A percentile compares a stretch with the other conserved stretches of the same genome.
phyloP scores from a whole-genome alignment of 1,140 invertebrate genomes.

The Anastrepha ludens region DNA sequence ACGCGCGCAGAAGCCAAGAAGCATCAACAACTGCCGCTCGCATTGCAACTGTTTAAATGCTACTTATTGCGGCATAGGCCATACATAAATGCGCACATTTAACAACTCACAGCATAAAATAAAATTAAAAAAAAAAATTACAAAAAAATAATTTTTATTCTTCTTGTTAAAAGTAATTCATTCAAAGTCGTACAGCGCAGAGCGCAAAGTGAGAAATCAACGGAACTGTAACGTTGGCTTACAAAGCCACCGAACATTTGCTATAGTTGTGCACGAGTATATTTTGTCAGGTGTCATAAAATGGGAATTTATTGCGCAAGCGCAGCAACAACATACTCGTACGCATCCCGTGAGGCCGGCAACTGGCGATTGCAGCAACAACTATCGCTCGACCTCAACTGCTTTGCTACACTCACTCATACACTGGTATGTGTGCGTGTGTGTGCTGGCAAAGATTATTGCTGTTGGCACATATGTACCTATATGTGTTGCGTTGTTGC shows the following conservation, averaged over 20 bases:
- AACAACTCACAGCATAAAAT: neutral
- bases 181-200: neutral
- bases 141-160: constrained; percentile 3
- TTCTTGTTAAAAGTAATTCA: constrained; percentile 49
- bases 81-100: neutral
- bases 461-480: too few species aligned
- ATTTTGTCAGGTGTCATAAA: constrained; percentile 74
- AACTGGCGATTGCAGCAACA: neutral
- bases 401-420: too few species aligned
- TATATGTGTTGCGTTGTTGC: neutral
- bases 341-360: constrained; percentile 7
- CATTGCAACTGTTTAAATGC: constrained; percentile 8
- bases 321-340: constrained; percentile 59
- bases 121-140: neutral
- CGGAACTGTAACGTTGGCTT: neutral
- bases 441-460: neutral
- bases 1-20: neutral
- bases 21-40: constrained; percentile 47
- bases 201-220: neutral
- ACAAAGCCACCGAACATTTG: constrained; percentile 1
- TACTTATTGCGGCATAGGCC: neutral
- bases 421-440: neutral
- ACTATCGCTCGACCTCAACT: too few species aligned
- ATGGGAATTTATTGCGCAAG: constrained; percentile 73
- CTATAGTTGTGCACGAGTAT: constrained; percentile 57